These are phyloP conservation scores for Eumaeus atala DNA, from an alignment of 1,140 invertebrate species.

Conservation along the genomic window DNA sequence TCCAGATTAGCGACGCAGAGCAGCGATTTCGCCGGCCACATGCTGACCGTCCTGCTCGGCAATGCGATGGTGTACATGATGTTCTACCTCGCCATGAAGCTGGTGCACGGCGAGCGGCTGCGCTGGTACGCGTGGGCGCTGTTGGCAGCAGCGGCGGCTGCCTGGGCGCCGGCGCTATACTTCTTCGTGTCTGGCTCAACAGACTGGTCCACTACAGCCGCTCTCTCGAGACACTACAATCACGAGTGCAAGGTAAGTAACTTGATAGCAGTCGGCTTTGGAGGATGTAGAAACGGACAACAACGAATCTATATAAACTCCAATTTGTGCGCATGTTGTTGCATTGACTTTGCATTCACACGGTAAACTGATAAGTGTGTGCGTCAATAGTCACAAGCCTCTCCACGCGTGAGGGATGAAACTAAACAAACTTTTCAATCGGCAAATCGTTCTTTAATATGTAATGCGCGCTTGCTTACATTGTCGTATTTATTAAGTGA, in stretches of 20 bases:
- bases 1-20: conserved; percentile 74
- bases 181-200: conserved; percentile 55
- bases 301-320: no score
- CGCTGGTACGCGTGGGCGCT: conserved; percentile 66
- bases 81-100: conserved; percentile 93
- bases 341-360: no score
- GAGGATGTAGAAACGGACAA: no score
- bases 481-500: no score
- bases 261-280: no score
- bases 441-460: no score
- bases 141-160: conserved; percentile 40
- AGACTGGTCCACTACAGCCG: conserved; percentile 78
- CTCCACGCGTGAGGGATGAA: no score
- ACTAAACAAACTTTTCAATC: no score
- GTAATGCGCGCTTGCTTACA: no score
- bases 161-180: conserved; percentile 56
- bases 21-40: conserved; percentile 87
- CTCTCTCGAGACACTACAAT: conserved; percentile 85
- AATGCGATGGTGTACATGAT: conserved; percentile 89
- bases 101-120: conserved; percentile 81
- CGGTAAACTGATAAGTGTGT: no score
- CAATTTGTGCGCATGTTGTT: no score
- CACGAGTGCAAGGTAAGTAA: conserved; percentile 76
- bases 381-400: no score
- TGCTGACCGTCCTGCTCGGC: conserved; percentile 86